phyloP scores from a whole-genome alignment of 2,797 vertebrate genomes.

The Sebastes nivosus region DNA sequence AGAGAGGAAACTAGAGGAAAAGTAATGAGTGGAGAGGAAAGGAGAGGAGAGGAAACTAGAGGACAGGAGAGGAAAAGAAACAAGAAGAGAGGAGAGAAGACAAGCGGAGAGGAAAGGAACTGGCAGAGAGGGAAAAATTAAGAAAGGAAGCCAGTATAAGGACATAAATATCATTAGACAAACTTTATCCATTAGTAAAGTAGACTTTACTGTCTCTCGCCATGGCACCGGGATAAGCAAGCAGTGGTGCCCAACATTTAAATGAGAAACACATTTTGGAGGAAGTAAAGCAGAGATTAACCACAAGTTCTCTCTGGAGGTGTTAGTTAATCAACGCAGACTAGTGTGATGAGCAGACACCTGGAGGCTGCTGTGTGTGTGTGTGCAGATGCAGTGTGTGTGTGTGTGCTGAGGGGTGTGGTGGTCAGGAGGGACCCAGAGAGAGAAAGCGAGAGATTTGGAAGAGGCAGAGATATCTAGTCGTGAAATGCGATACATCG shows the following conservation, averaged over 20 bases:
- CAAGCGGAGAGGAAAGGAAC: background rate
- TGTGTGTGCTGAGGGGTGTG: conserved; percentile 23
- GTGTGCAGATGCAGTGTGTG: conserved; percentile 5
- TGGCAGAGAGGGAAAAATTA: rapidly evolving
- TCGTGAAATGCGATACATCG: conserved; percentile 58
- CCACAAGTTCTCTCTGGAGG: conserved; percentile 13
- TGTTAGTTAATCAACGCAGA: conserved; percentile 28
- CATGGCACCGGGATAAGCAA: background rate
- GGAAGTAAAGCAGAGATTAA: conserved; percentile 5
- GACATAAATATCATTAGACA: background rate
- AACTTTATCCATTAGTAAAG: background rate
- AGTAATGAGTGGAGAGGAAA: background rate
- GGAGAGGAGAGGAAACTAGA: background rate
- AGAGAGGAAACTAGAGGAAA: background rate
- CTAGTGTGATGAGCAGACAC: conserved; percentile 16
- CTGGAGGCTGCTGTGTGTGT: conserved; percentile 16
- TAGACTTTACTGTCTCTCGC: background rate
- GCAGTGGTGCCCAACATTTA: background rate
- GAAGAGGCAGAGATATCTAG: conserved; percentile 38
- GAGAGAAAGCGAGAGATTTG: conserved; percentile 23
- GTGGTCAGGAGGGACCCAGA: conserved; percentile 38
- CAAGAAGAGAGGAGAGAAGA: background rate
- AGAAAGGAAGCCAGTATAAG: background rate
- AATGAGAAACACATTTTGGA: background rate
- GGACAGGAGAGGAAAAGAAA: background rate